Conservation (phyloP, 2,113 vertebrate species). For the Fulica atra region DNA sequence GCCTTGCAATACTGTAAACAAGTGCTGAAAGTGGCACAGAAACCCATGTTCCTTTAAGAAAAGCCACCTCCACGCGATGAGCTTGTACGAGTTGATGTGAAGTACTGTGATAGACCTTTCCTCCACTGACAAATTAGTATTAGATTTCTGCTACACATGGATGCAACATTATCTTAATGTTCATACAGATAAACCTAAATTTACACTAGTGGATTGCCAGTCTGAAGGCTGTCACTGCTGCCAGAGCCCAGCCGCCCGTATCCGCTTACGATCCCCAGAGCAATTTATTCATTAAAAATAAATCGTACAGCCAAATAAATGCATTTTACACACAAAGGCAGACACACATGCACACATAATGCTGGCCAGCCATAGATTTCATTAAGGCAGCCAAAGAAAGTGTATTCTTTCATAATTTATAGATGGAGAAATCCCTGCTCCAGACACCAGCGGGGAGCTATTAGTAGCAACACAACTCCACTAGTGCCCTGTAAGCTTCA, state of each 20-base stretch:
- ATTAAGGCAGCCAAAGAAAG: neutral
- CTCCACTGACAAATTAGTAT: neutral
- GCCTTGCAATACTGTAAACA: neutral
- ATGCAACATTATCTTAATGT: constrained; percentile 30
- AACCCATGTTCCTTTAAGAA: neutral
- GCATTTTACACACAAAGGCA: neutral
- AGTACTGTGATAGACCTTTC: neutral
- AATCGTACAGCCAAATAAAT: neutral
- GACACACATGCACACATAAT: neutral
- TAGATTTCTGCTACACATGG: neutral
- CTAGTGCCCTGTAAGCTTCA: neutral
- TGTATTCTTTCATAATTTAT: neutral
- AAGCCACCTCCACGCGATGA: neutral
- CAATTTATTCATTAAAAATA: neutral
- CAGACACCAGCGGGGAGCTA: neutral
- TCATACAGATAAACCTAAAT: constrained; percentile 36
- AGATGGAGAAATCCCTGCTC: neutral
- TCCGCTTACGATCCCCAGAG: neutral
- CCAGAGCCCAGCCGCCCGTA: constrained; percentile 36
- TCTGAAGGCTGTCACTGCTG: neutral
- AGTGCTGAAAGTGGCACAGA: neutral
- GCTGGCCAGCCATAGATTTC: neutral
- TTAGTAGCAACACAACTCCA: neutral
- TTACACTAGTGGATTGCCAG: neutral
- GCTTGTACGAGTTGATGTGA: neutral